Evolutionary conservation across 2,888 invertebrate species (phyloP), one percentile per base, ranked within the genome.

Genomic region (Kuschelorhynchus macadamiae): DNA sequence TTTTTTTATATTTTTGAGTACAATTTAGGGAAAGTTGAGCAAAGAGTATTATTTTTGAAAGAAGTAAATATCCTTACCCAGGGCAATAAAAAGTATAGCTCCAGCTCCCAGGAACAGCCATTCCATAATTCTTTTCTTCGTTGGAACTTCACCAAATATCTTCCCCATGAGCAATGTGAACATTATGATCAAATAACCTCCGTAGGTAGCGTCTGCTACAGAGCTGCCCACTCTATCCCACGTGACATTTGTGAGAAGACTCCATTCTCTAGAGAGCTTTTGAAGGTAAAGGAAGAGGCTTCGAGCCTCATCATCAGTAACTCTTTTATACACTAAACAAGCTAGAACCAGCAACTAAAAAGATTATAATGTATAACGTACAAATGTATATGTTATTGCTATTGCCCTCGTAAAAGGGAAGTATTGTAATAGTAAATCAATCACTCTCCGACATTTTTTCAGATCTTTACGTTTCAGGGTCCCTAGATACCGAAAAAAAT

Each of bases 241-340:
- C 0, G 92, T 91, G 72, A 92, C 88, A 47, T 90, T 92, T 75
- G 88, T 91, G 71, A 92, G 85, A 25, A 92, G 86, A 32, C 90
- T 89, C 92, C 92, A 92, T 84, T 92, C 92, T 46, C 90, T 85
- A 21, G 91, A 92, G 65, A 90, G 81, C 83, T 91, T 92, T 83
- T 91, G 89, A 71, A 91, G 86, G 75, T 89, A 88, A 71, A 90
- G 86, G 77, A 89, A 88, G 74, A 92, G 84, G 57, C 91, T 86
- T 46, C 88, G 86, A 67, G 91, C 90, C 81, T 92, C 92, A 75
- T 91, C 91, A 69, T 91, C 88, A 0, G 92, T 91, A 71, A 91
- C 88, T 70, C 91, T 86, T 81, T 91, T 90, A 68, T 88, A 87
- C 21, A 90, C 87, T 76, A 92, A 83, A 77, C 92, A 92, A 14